Evolutionary conservation across 2,113 vertebrate species (phyloP).

Genomic region (Marmota monax): DNA sequence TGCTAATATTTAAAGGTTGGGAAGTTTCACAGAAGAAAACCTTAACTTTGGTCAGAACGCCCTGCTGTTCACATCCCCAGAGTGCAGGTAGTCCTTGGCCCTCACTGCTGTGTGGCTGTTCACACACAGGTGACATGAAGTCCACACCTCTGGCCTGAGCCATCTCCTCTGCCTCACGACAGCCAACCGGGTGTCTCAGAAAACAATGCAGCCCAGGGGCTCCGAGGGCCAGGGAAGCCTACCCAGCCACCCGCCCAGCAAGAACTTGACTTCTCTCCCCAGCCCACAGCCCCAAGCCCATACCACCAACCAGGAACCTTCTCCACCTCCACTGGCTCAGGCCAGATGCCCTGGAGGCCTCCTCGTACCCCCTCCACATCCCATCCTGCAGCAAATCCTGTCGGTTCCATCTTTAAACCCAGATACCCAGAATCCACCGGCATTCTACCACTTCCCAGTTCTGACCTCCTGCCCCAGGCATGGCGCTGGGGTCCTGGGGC

Average conservation of each 20-base stretch:
- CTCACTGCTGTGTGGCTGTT: neutral
- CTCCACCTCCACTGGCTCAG: neutral
- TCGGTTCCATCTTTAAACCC: neutral
- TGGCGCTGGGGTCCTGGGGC: too few relatives aligned
- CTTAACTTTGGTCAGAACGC: neutral
- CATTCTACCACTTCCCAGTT: neutral
- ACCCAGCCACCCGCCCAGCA: neutral
- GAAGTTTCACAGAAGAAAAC: neutral
- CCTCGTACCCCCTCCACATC: neutral
- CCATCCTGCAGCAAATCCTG: neutral
- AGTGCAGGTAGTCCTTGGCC: neutral
- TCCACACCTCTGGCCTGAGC: neutral
- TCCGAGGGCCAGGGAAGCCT: neutral
- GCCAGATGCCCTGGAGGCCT: neutral
- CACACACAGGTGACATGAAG: neutral
- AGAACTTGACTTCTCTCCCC: neutral
- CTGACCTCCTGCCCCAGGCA: neutral
- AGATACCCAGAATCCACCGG: neutral
- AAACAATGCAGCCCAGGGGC: neutral
- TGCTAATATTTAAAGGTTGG: slow-evolving; percentile 40
- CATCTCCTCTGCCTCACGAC: neutral
- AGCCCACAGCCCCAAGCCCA: neutral
- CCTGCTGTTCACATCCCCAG: neutral
- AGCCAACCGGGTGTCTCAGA: neutral
- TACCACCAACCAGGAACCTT: neutral